Conservation (phyloP, 1,140 invertebrate genomes). For the Drosophila takahashii region DNA sequence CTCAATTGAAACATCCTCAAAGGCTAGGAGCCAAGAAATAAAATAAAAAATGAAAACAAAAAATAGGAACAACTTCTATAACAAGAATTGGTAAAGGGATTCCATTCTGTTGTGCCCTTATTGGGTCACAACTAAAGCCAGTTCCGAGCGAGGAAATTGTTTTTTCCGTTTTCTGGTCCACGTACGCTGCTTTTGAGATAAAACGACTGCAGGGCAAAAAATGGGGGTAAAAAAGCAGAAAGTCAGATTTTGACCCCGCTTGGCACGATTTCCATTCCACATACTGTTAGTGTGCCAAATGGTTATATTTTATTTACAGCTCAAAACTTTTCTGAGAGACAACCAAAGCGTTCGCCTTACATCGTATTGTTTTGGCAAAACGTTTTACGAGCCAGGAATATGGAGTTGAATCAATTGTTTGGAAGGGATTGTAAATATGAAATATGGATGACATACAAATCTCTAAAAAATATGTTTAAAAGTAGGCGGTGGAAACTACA, state of each 20-base stretch:
- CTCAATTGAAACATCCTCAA: slow-evolving; percentile 27
- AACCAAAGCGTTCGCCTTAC: slow-evolving; percentile 4
- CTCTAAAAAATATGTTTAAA: too few species aligned
- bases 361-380: slow-evolving; percentile 28
- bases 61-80: slow-evolving; percentile 12
- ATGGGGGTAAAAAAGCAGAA: not conserved
- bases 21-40: slow-evolving; percentile 22
- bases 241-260: slow-evolving; percentile 30
- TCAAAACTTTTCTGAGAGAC: slow-evolving; percentile 40
- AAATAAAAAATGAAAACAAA: not conserved
- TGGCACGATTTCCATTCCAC: slow-evolving; percentile 48
- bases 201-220: slow-evolving; percentile 4
- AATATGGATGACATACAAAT: slow-evolving; percentile 4
- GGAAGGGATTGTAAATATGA: slow-evolving; percentile 17
- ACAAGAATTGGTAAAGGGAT: slow-evolving; percentile 36
- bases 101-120: slow-evolving; percentile 23
- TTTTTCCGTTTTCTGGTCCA: slow-evolving; percentile 43
- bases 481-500: too few species aligned
- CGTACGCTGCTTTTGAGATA: slow-evolving; percentile 21
- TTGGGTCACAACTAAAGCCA: slow-evolving; percentile 39
- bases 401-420: slow-evolving; percentile 32
- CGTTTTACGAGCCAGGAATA: slow-evolving; percentile 45
- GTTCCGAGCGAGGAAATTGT: slow-evolving; percentile 23
- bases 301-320: slow-evolving; percentile 49
- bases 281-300: slow-evolving; percentile 46